Base-by-base conservation (phyloP, 2,888 invertebrate genomes). In the Nemapogon koenigi region DNA sequence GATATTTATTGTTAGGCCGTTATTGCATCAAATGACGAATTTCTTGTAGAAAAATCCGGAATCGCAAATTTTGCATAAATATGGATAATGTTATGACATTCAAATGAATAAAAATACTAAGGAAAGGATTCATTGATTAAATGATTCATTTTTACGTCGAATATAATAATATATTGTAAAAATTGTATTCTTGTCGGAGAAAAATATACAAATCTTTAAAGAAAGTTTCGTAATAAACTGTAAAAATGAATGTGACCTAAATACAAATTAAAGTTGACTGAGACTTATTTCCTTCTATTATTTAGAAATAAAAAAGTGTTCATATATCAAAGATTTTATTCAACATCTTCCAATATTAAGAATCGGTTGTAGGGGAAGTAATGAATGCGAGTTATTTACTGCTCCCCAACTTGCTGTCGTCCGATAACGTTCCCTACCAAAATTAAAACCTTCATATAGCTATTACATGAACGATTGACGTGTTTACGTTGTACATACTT, bases 21-120 rank as follows among this genome's bases (percentile, higher is more conserved):
- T 76, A 78, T 75, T 78, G 71, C 78, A 62, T 67, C 68, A 59
- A 73, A 78, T 78, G 78, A 78, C 72, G 73, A 71, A 78, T 76
- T 64, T 38, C 16, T 10, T 28, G 11, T 35, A 17, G 16, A 17
- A 16, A 28, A 17, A 8, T 15, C 6, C 15, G n/a, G n/a, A n/a
- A n/a, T n/a, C 10, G 22, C 22, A 22, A 22, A 22, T 22, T 22
- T 10, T 10, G 22, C 22, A 22, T 7, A 22, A 7, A 22, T 22
- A 22, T 22, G 6, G 10, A 7, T 22, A 22, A 6, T 7, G 22
- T 6, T 22, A 22, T 22, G 22, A 22, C n/a, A n/a, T n/a, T n/a
- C n/a, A n/a, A n/a, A n/a, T n/a, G n/a, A n/a, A n/a, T n/a, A n/a
- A n/a, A n/a, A n/a, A n/a, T n/a, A n/a, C n/a, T n/a, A n/a, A n/a